Percentiles rank a stretch among this genome's conserved stretches.
phyloP scores from a whole-genome alignment of 2,113 vertebrate species.

The Pterophyllum scalare region DNA sequence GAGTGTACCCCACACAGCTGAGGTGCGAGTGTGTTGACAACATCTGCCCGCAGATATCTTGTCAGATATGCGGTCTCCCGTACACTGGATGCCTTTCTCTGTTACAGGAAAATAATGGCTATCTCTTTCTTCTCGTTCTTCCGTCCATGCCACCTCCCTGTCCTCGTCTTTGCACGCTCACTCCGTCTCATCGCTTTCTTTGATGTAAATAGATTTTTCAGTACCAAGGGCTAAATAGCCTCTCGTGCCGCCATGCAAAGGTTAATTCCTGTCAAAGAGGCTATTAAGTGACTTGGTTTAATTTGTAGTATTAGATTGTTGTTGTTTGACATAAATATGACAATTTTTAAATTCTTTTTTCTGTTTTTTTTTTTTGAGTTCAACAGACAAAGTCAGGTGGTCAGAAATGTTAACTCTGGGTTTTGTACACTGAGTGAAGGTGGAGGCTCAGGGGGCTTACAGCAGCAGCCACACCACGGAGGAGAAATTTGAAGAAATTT shows the following conservation, averaged over 20 bases:
- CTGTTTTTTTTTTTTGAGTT: too few relatives aligned
- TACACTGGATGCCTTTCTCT: neutral
- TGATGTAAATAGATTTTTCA: neutral
- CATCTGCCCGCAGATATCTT: neutral
- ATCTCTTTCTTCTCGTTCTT: neutral
- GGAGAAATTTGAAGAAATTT: neutral
- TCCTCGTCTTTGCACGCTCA: neutral
- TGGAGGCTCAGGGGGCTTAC: neutral
- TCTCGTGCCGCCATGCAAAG: neutral
- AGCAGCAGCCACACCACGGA: neutral
- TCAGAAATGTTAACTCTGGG: too few relatives aligned
- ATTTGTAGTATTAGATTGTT: fast-evolving
- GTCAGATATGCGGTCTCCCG: neutral
- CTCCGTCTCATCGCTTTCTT: neutral
- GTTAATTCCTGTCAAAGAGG: neutral
- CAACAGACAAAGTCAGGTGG: too few relatives aligned
- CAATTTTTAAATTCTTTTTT: neutral
- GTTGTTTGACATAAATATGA: fast-evolving
- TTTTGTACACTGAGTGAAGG: too few relatives aligned
- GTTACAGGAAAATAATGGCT: neutral
- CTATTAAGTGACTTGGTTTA: neutral
- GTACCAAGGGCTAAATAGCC: neutral
- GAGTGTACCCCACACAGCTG: neutral
- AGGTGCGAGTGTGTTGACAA: neutral
- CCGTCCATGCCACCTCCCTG: neutral